A percentile compares a stretch with the other conserved stretches of the same genome.
phyloP scores from a whole-genome alignment of 2,113 vertebrate species.

The Leptobrachium ailaonicum region DNA sequence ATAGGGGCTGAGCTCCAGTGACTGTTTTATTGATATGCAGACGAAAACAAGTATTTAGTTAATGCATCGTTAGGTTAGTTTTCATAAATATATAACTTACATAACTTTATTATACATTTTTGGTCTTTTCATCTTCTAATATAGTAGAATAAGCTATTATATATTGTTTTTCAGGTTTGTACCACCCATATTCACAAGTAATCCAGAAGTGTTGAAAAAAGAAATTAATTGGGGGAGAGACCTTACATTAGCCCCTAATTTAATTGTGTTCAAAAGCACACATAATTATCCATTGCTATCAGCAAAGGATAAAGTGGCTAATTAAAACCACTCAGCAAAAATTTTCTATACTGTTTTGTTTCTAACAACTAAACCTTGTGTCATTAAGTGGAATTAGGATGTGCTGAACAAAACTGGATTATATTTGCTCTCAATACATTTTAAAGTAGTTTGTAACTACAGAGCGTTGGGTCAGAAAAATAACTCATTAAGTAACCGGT shows the following conservation, averaged over 20 bases:
- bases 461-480: not conserved
- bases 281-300: conserved; percentile 31
- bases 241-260: conserved; percentile 2
- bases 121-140: no score
- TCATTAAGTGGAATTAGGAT: conserved; percentile 15
- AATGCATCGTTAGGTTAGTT: no score
- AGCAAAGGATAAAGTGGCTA: conserved; percentile 24
- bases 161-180: no score
- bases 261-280: conserved; percentile 19
- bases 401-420: not conserved
- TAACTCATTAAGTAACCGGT: not conserved
- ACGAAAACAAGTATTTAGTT: no score
- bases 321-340: conserved; percentile 17
- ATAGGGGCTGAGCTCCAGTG: no score
- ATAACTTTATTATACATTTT: no score
- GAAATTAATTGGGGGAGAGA: no score
- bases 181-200: no score
- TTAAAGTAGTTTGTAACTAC: conserved; percentile 9
- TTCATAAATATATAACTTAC: no score
- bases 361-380: conserved; percentile 20
- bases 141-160: no score
- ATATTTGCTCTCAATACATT: not conserved
- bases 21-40: no score
- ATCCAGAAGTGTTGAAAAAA: no score
- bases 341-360: conserved; percentile 13